Evolutionary conservation across 2,113 vertebrate species (phyloP).

Genomic region (Syrrhaptes paradoxus): DNA sequence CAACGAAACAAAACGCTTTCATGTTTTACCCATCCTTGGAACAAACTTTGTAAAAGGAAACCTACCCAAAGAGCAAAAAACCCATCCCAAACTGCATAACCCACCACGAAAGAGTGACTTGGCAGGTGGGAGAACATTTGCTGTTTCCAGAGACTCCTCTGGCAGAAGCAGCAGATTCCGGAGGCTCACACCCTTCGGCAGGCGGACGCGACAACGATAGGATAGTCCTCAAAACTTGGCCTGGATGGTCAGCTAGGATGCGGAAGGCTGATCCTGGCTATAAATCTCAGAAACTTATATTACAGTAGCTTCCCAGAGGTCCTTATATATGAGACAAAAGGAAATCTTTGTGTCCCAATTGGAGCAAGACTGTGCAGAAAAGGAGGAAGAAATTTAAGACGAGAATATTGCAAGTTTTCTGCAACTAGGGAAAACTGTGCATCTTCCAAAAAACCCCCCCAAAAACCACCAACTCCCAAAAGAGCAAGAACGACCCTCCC

Average conservation of each 20-base stretch:
- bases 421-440: neutral
- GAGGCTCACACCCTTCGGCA: neutral
- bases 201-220: fast-evolving
- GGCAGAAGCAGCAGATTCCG: neutral
- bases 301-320: neutral
- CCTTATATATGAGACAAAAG: fast-evolving
- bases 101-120: neutral
- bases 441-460: neutral
- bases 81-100: neutral
- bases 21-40: fast-evolving
- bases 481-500: too few relatives aligned
- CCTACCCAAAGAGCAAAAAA: neutral
- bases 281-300: neutral
- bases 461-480: neutral
- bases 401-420: neutral
- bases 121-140: conserved; percentile 21
- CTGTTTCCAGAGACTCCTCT: neutral
- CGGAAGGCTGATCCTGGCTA: neutral
- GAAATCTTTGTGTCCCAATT: fast-evolving
- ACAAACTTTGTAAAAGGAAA: neutral
- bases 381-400: neutral
- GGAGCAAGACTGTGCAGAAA: neutral
- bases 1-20: fast-evolving
- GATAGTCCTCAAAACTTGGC: neutral
- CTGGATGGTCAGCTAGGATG: neutral